Evolutionary conservation across 2,797 vertebrate species (phyloP).

Genomic region (Alauda arvensis): DNA sequence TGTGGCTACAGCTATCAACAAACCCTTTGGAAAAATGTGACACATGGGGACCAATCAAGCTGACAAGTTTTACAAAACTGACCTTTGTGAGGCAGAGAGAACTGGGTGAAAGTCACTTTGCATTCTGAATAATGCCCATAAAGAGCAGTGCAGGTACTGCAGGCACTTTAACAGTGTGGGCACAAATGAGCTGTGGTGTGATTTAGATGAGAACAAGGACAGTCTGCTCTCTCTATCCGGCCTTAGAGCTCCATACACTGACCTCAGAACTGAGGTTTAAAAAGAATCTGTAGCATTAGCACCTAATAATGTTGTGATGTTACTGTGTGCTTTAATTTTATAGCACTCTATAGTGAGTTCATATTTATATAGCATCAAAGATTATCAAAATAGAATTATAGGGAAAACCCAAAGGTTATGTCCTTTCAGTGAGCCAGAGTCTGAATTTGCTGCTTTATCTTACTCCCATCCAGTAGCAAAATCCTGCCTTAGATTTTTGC

Average conservation of each 20-base stretch:
- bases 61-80: slow-evolving; percentile 57
- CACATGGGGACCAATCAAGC: slow-evolving; percentile 63
- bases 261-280: slow-evolving; percentile 1
- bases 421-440: background rate
- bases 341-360: background rate
- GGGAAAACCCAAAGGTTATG: background rate
- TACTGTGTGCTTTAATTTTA: background rate
- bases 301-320: background rate
- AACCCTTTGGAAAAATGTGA: slow-evolving; percentile 51
- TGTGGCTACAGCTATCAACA: slow-evolving; percentile 39
- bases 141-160: background rate
- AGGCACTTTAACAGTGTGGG: background rate
- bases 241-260: background rate
- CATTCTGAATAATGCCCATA: background rate
- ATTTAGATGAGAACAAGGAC: background rate
- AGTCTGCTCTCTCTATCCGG: background rate
- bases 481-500: background rate
- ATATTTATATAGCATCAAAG: slow-evolving; percentile 19
- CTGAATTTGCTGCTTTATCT: background rate
- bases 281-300: background rate
- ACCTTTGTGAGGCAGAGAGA: slow-evolving; percentile 35
- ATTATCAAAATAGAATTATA: slow-evolving; percentile 15
- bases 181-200: background rate
- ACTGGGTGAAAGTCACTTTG: background rate
- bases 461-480: background rate